Base-by-base conservation (phyloP, 1,140 invertebrate species). In the Psilanteris sp. region DNA sequence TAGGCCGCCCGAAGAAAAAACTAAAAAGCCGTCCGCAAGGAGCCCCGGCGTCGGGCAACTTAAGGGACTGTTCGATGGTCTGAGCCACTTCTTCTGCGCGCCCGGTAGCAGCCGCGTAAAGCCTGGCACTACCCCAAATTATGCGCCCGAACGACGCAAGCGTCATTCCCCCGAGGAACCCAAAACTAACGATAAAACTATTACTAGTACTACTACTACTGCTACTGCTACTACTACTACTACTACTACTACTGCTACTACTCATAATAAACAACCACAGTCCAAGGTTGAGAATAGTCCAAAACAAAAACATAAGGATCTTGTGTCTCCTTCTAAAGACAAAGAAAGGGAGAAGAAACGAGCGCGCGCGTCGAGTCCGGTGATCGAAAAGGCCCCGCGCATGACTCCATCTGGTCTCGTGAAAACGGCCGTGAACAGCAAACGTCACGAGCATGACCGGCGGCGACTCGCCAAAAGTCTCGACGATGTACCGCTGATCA, bases 31-130 rank as follows among this genome's bases (percentile, higher is more conserved):
- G 15, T 29, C 32, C 4, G 14, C 29, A 0, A 44, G 44, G 15
- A 78, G 39, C 13, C 36, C 90, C 71, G 91, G 91, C 14, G 88
- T 89, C 74, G 90, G 91, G 3, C 93, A 94, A 70, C 82, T 96
- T 6, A 93, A 93, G 44, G 92, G 94, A 11, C 86, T 96, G 0
- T 96, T 94, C 86, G 95, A 96, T 84, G 94, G 95, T 1, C 88
- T 96, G 4, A 96, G 94, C 59, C 94, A 96, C 83, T 92, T 96
- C 73, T 96, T 94, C 81, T 92, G 93, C 26, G 90, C 92, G 14
- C 91, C 91, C 4, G 89, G 89, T 34, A 91, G 91, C 48, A 86
- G 92, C 77, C 80, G 87, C 16, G 80, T 80, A 0, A 82, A 92
- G 78, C 82, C 90, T 77, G 83, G 92, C 29, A 84, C 85, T 2